A percentile compares a stretch with the other conserved stretches of the same genome.
Conservation (phyloP, 2,797 vertebrate species). For the Tadarida brasiliensis region DNA sequence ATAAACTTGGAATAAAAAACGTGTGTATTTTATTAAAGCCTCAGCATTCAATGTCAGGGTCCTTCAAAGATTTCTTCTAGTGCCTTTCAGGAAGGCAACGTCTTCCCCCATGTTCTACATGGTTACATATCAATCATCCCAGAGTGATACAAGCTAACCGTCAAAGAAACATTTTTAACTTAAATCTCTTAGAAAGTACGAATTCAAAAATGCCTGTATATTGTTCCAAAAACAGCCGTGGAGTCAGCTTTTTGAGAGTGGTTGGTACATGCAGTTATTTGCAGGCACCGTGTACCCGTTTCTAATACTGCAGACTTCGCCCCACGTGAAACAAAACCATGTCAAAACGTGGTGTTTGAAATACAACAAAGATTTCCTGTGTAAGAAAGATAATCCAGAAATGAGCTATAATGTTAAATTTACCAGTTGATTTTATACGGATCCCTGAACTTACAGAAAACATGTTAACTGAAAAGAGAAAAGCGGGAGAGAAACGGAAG, state of each 20-base stretch:
- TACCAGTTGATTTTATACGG: neutral
- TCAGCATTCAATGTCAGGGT: neutral
- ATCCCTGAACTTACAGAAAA: neutral
- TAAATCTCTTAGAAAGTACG: slow-evolving; percentile 78
- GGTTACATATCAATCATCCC: slow-evolving; percentile 45
- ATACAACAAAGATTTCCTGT: slow-evolving; percentile 69
- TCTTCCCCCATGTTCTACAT: neutral
- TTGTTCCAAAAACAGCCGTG: slow-evolving; percentile 73
- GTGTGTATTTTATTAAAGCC: slow-evolving; percentile 58
- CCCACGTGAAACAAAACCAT: slow-evolving; percentile 72
- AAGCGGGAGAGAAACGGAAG: neutral
- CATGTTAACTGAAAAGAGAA: neutral
- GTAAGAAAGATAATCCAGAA: neutral
- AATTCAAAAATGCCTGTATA: slow-evolving; percentile 75
- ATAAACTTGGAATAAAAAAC: slow-evolving; percentile 67
- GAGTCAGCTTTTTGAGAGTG: slow-evolving; percentile 71
- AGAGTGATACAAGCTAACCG: slow-evolving; percentile 62
- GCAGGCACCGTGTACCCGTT: slow-evolving; percentile 81
- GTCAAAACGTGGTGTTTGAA: slow-evolving; percentile 79
- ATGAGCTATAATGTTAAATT: neutral
- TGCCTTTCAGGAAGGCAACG: slow-evolving; percentile 7
- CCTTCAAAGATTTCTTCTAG: neutral
- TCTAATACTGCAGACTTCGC: slow-evolving; percentile 85
- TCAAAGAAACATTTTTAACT: slow-evolving; percentile 78
- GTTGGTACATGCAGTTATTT: slow-evolving; percentile 86